Evolutionary conservation across 2,113 vertebrate species (phyloP), one percentile per base, ranked within the genome.

Genomic region (Shinisaurus crocodilurus): DNA sequence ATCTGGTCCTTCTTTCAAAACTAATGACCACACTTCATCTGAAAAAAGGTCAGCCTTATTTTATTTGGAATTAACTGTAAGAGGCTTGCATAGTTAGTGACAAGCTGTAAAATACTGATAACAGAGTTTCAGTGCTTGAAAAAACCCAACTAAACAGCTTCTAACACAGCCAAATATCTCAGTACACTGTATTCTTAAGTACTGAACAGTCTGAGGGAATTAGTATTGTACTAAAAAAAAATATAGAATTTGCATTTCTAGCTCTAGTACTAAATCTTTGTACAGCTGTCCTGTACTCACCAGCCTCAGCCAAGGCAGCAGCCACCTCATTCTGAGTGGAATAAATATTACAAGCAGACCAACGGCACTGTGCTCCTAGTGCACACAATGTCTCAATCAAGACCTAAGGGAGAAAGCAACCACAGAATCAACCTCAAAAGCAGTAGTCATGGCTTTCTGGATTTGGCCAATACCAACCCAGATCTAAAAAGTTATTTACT

Each of bases 301-400:
- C 99, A 5, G 97, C 98, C 94, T 99, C 99, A 32, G 99, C 99
- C 75, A 99, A 93, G 57, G 99, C 98, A 45, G 99, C 99, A 0
- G 99, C 99, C 95, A 99, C 99, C 87, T 99, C 99, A 7, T 99
- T 99, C 96, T 99, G 99, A 85, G 99, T 99, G 92, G 99, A 99
- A 93, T 99, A 99, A 97, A 99, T 99, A 96, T 99, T 99, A 79
- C 99, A 99, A 75, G 99, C 99, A 34, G 98, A 99, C 99, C 99
- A 99, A 95, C 99, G 99, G 94, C 99, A 99, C 97, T 99, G 99
- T 0, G 99, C 99, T 3, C 99, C 99, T 86, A 99, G 96, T 16
- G 99, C 99, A 27, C 99, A 99, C 91, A 99, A 97, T 0, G 99
- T 99, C 97, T 99, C 99, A 48, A 99, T 99, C 96, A 99, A 97